Conservation (phyloP, 2,797 vertebrate species). For the Anguilla pacifica region DNA sequence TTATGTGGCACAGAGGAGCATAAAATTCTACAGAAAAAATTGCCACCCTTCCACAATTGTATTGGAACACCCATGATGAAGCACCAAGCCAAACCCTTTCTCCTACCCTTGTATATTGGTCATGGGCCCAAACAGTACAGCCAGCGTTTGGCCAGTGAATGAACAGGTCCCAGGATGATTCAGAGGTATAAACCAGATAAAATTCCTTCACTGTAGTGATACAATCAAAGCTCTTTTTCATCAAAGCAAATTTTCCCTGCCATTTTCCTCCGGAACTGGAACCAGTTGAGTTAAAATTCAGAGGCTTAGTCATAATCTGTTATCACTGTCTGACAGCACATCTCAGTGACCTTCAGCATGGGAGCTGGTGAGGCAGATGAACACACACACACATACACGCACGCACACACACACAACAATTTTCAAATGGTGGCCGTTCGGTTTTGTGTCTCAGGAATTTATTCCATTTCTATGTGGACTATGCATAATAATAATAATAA, state of each 20-base stretch:
- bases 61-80: not conserved
- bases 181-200: not conserved
- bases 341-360: not conserved
- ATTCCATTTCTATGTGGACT: too few relatives aligned
- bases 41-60: not conserved
- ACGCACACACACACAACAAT: not conserved
- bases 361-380: not conserved
- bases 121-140: not conserved
- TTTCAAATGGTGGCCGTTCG: too few relatives aligned
- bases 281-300: slow-evolving; percentile 16
- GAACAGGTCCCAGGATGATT: not conserved
- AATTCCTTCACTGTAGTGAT: not conserved
- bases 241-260: not conserved
- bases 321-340: slow-evolving; percentile 4
- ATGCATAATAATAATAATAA: too few relatives aligned
- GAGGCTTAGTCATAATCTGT: slow-evolving; percentile 22
- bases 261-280: not conserved
- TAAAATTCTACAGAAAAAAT: not conserved
- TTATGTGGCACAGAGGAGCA: not conserved
- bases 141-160: not conserved
- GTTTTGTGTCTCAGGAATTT: too few relatives aligned
- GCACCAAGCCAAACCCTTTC: not conserved
- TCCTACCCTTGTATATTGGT: not conserved
- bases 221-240: not conserved
- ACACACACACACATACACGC: not conserved